Conservation (phyloP, 2,888 invertebrate genomes). For the Carpatolechia fugitivella region DNA sequence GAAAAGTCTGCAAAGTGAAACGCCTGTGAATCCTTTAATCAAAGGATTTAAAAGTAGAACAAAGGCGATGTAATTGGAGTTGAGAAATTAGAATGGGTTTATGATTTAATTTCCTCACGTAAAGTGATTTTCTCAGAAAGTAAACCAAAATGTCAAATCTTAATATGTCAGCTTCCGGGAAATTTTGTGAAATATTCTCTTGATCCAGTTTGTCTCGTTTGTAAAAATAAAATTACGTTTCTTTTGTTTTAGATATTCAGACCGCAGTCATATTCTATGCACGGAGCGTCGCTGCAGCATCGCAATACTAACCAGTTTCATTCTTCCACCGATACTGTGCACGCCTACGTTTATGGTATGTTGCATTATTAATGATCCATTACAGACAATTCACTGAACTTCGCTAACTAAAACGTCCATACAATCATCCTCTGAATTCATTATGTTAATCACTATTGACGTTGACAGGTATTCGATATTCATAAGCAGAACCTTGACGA, state of each 20-base stretch:
- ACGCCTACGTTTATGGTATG: constrained; percentile 88
- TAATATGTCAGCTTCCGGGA: too few species aligned
- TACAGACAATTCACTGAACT: constrained; percentile 4
- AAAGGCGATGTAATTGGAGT: background rate
- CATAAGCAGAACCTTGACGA: constrained; percentile 66
- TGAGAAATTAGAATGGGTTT: background rate
- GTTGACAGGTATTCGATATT: constrained; percentile 64
- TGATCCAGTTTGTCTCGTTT: too few species aligned
- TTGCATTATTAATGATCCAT: constrained; percentile 15
- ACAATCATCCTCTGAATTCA: constrained; percentile 20
- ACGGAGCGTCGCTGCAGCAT: constrained; percentile 87
- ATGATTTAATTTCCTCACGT: background rate
- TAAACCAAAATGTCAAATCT: too few species aligned
- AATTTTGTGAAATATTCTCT: too few species aligned
- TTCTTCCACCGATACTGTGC: constrained; percentile 88
- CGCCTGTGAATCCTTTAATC: background rate
- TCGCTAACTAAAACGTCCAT: background rate
- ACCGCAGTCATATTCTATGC: constrained; percentile 86
- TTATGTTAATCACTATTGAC: constrained; percentile 27
- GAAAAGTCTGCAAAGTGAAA: too few species aligned
- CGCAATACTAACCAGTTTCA: constrained; percentile 87
- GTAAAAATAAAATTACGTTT: background rate
- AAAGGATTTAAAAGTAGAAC: background rate
- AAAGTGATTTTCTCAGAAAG: background rate
- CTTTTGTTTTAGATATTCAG: constrained; percentile 82